Evolutionary conservation across 2,113 vertebrate genomes (phyloP).

Genomic region (Pardalotus punctatus): DNA sequence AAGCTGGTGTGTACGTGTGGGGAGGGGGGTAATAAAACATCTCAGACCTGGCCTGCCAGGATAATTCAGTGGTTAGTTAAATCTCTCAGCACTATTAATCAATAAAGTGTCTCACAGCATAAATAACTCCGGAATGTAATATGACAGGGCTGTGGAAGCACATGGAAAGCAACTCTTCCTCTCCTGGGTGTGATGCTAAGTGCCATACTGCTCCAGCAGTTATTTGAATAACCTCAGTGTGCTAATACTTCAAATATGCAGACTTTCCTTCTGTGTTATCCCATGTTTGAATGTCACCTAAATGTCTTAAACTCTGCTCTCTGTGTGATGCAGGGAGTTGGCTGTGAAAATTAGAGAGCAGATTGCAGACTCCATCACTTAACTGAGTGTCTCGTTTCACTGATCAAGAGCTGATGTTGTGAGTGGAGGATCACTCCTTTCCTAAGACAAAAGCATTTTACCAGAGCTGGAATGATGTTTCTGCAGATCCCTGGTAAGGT

Average conservation of each 20-base stretch:
- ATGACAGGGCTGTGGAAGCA: background rate
- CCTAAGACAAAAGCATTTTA: background rate
- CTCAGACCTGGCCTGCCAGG: background rate
- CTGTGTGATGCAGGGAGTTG: background rate
- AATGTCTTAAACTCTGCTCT: background rate
- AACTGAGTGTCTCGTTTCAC: background rate
- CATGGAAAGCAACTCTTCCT: background rate
- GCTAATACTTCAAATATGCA: background rate
- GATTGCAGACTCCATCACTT: background rate
- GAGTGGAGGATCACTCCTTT: background rate
- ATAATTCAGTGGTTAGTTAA: slow-evolving; percentile 60
- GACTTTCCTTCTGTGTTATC: background rate
- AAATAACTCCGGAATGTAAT: slow-evolving; percentile 20
- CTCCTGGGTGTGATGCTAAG: background rate
- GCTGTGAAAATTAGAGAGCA: background rate
- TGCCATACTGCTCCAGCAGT: background rate
- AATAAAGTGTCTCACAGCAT: background rate
- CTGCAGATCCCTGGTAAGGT: background rate
- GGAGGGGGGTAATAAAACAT: slow-evolving; percentile 5
- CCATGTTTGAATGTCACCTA: background rate
- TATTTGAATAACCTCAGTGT: background rate
- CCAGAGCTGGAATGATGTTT: background rate
- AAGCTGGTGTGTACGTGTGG: background rate
- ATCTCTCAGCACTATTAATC: slow-evolving; percentile 37
- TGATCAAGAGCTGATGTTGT: background rate